Conservation (phyloP, 2,888 invertebrate genomes). For the Metellina segmentata region DNA sequence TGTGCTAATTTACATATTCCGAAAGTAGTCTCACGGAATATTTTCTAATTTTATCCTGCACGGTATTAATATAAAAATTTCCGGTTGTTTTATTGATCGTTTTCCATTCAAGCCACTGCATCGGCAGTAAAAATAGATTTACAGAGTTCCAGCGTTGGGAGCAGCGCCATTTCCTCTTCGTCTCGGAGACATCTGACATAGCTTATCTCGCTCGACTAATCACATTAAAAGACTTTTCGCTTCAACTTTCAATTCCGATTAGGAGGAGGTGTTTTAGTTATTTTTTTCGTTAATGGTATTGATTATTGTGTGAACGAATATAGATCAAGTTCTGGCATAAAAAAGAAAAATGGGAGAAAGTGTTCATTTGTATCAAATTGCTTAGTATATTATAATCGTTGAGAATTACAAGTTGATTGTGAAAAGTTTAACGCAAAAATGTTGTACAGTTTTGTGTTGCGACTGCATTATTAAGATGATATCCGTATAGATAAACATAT, state of each 20-base stretch:
- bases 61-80: no score
- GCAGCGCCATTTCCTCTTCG: not conserved
- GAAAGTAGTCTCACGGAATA: no score
- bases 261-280: not conserved
- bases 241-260: constrained; percentile 1
- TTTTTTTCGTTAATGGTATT: not conserved
- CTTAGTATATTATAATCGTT: no score
- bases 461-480: no score
- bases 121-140: constrained; percentile 1
- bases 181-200: not conserved
- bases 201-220: not conserved
- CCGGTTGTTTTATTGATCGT: not conserved
- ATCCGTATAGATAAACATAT: no score
- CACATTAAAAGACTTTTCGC: constrained; percentile 1
- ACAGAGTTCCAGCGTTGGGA: not conserved
- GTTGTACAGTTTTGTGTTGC: no score
- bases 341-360: not conserved
- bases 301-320: not conserved
- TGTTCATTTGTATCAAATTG: no score
- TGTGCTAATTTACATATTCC: no score
- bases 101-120: not conserved
- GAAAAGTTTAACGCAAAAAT: no score
- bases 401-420: no score
- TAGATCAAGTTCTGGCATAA: not conserved
- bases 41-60: no score